Evolutionary conservation across 2,888 invertebrate genomes (phyloP).

Genomic region (Hypomecis atomaria): DNA sequence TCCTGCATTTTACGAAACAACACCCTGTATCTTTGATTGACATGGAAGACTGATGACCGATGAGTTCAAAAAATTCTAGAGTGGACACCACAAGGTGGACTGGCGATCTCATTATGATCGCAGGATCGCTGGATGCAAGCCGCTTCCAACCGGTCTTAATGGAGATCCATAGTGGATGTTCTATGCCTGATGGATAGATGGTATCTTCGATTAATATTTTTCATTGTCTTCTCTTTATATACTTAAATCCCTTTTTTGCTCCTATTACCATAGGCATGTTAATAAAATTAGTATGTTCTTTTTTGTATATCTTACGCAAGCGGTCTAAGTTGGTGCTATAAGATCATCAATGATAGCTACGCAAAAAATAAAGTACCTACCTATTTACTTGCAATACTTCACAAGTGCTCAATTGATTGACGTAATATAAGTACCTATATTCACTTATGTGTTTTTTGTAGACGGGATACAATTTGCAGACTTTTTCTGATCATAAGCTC

Average conservation of each 20-base stretch:
- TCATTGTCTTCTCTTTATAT: not conserved
- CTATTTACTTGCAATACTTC: not conserved
- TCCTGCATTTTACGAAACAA: too few species aligned
- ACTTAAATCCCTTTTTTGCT: not conserved
- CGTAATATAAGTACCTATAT: constrained; percentile 1
- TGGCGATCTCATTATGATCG: too few species aligned
- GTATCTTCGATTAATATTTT: not conserved
- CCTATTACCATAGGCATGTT: constrained; percentile 2
- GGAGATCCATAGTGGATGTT: too few species aligned
- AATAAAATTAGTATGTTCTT: not conserved
- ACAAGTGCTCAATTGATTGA: not conserved
- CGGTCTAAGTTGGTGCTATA: not conserved
- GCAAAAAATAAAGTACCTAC: constrained; percentile 1
- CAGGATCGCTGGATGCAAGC: too few species aligned
- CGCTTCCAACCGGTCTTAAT: too few species aligned
- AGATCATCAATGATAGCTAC: constrained; percentile 1
- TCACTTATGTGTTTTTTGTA: constrained; percentile 2
- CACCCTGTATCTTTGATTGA: too few species aligned
- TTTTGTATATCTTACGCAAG: constrained; percentile 4
- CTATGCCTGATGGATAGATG: too few species aligned
- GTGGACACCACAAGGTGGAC: too few species aligned
- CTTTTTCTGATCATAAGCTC: not conserved
- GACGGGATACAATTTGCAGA: not conserved
- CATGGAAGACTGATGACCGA: too few species aligned
- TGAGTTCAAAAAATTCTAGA: too few species aligned